phyloP scores from a whole-genome alignment of 2,113 vertebrate genomes.

The Cacatua alba region DNA sequence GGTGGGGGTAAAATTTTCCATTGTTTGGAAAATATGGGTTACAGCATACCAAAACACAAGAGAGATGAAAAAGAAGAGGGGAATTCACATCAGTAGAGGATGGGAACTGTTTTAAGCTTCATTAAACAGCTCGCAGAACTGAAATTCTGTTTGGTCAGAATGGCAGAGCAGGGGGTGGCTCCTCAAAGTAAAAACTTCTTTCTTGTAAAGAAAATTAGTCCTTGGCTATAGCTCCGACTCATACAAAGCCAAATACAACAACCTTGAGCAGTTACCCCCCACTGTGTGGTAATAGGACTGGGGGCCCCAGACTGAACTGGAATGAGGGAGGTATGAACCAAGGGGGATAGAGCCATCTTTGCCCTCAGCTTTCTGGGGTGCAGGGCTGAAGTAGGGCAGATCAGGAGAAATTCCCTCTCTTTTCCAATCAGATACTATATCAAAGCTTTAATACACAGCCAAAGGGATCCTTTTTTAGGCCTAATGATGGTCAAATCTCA shows the following conservation, averaged over 20 bases:
- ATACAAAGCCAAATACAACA: background rate
- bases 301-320: background rate
- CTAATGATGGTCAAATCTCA: constrained; percentile 70
- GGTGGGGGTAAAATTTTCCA: background rate
- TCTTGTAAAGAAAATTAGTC: constrained; percentile 11
- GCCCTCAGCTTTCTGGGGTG: background rate
- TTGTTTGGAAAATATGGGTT: background rate
- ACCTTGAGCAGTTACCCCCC: background rate
- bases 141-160: constrained; percentile 13
- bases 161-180: background rate
- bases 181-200: constrained; percentile 4
- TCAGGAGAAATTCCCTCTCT: background rate
- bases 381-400: background rate
- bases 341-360: background rate
- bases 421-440: constrained; percentile 41
- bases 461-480: constrained; percentile 44
- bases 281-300: rapidly evolving
- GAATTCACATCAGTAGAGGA: constrained; percentile 4
- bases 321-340: background rate
- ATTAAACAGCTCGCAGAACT: background rate
- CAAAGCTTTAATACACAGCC: constrained; percentile 46
- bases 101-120: background rate
- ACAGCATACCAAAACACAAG: background rate
- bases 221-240: background rate
- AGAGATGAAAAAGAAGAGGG: constrained; percentile 17